These are phyloP conservation scores for Ceryle rudis DNA, from an alignment of 2,797 vertebrate genomes.

Conservation along the genomic window DNA sequence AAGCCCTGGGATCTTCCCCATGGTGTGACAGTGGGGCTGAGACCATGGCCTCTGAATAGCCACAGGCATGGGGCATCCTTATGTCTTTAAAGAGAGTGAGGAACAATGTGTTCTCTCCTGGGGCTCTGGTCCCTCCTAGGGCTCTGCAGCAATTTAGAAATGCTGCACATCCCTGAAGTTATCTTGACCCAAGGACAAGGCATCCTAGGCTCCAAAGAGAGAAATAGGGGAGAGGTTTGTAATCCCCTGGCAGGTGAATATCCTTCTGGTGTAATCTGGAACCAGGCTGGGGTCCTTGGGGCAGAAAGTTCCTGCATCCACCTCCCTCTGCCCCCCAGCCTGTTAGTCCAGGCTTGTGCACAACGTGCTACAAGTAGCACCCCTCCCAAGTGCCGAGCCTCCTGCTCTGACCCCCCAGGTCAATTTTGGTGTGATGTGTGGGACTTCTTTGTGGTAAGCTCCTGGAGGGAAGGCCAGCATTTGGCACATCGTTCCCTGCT, in stretches of 20 bases:
- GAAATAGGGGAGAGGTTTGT: background rate
- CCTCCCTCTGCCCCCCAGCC: background rate
- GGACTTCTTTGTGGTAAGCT: background rate
- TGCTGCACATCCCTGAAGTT: background rate
- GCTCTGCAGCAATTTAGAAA: background rate
- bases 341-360: background rate
- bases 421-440: rapidly evolving
- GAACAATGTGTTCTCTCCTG: background rate
- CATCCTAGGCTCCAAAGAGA: background rate
- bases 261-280: background rate
- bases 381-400: rapidly evolving
- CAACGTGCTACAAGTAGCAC: rapidly evolving
- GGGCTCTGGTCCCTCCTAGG: background rate
- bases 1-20: background rate
- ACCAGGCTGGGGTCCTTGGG: background rate
- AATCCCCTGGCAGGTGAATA: background rate
- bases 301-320: background rate
- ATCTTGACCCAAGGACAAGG: background rate
- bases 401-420: background rate
- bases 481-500: background rate
- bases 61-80: background rate
- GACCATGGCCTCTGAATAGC: background rate
- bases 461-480: background rate
- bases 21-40: rapidly evolving
- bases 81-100: background rate